Evolutionary conservation across 2,113 vertebrate species (phyloP).

Genomic region (Pipra filicauda): DNA sequence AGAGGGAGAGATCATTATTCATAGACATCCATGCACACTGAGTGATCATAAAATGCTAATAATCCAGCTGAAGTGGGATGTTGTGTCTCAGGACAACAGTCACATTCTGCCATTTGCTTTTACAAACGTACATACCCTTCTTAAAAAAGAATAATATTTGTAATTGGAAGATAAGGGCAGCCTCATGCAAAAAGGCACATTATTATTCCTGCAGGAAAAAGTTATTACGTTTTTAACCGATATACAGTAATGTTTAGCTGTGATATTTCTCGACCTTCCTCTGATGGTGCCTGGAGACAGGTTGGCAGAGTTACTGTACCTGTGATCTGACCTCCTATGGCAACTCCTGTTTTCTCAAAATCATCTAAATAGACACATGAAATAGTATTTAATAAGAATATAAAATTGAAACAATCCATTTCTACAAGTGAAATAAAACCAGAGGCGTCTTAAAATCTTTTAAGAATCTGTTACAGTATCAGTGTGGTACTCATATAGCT

Average conservation of each 20-base stretch:
- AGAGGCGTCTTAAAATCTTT: background rate
- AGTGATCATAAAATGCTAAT: background rate
- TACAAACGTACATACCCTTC: background rate
- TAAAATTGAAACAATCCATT: background rate
- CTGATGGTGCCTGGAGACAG: background rate
- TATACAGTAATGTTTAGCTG: background rate
- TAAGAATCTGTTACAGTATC: background rate
- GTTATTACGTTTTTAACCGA: background rate
- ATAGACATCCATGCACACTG: background rate
- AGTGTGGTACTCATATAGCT: background rate
- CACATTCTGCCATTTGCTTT: background rate
- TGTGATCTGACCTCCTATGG: background rate
- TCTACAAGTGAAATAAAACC: background rate
- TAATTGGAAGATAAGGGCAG: background rate
- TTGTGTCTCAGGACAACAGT: background rate
- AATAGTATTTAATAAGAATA: background rate
- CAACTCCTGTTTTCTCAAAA: background rate
- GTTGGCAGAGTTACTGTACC: background rate
- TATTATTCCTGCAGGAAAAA: background rate
- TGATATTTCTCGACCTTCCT: background rate
- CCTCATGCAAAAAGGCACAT: background rate
- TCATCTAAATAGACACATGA: background rate
- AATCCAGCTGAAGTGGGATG: background rate
- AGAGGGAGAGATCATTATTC: background rate
- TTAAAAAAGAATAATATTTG: background rate